Evolutionary conservation across 1,140 invertebrate genomes (phyloP).

Genomic region (Drosophila jambulina): DNA sequence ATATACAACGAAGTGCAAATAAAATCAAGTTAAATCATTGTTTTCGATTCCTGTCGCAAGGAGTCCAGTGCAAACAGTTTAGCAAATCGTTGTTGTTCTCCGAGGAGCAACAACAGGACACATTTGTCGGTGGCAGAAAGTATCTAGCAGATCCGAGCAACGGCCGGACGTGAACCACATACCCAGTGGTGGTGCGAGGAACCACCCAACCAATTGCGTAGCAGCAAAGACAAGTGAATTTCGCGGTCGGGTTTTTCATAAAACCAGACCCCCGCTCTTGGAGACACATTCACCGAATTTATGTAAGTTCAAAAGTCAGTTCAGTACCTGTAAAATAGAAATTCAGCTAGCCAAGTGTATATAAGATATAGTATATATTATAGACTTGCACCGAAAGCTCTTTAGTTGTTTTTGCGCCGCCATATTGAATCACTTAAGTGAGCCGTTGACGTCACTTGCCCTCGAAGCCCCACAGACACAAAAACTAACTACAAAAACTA

Average conservation of each 20-base stretch:
- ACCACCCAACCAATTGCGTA: conserved; percentile 72
- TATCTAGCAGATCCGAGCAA: conserved; percentile 43
- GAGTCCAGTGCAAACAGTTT: conserved; percentile 26
- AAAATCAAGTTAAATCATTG: conserved; percentile 6
- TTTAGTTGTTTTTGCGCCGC: conserved; percentile 36
- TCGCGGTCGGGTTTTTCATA: conserved; percentile 61
- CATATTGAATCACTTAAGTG: conserved; percentile 64
- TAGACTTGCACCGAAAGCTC: conserved; percentile 29
- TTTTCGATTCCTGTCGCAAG: conserved; percentile 40
- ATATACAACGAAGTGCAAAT: conserved; percentile 1
- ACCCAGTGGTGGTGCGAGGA: conserved; percentile 66
- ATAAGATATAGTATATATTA: conserved; percentile 19
- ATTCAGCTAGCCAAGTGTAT: conserved; percentile 5
- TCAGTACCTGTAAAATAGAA: conserved; percentile 29
- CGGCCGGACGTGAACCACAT: conserved; percentile 53
- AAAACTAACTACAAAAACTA: not conserved
- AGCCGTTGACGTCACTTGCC: conserved; percentile 26
- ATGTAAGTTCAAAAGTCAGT: conserved; percentile 57
- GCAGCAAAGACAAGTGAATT: conserved; percentile 50
- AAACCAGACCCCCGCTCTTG: conserved; percentile 68
- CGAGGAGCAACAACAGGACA: conserved; percentile 61
- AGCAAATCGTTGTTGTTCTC: conserved; percentile 53
- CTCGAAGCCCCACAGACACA: conserved; percentile 2
- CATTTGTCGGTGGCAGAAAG: conserved; percentile 23
- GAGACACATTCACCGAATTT: conserved; percentile 53